A percentile compares a stretch with the other conserved stretches of the same genome.
Conservation (phyloP, 2,888 invertebrate species). For the Cataglyphis cursor region DNA sequence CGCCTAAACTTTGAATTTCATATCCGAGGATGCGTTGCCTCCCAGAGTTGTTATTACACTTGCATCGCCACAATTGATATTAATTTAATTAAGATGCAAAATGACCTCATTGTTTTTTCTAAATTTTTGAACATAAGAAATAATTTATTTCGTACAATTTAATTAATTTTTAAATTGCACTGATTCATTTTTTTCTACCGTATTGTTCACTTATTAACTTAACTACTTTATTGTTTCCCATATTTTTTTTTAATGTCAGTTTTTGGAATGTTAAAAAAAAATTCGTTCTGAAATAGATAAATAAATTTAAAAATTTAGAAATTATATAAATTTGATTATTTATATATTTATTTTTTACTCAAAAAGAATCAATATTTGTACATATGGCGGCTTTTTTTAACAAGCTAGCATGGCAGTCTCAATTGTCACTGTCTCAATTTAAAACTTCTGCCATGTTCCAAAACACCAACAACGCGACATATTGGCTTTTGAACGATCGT, state of each 20-base stretch:
- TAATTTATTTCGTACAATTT: not conserved
- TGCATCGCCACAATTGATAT: not conserved
- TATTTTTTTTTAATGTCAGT: not conserved
- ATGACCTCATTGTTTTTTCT: not conserved
- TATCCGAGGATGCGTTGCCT: not conserved
- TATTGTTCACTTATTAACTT: not conserved
- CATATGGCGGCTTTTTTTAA: not conserved
- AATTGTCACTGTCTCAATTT: not conserved
- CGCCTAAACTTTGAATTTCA: not conserved
- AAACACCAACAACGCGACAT: slow-evolving; percentile 14
- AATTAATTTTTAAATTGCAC: not conserved
- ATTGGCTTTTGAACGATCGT: slow-evolving; percentile 23
- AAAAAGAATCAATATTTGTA: not conserved
- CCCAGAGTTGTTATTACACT: not conserved
- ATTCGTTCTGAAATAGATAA: not conserved
- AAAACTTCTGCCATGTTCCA: not conserved
- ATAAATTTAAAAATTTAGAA: not conserved
- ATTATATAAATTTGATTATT: not conserved
- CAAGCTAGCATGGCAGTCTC: not conserved
- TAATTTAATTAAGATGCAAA: not conserved
- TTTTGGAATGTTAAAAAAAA: not conserved
- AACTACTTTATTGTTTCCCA: not conserved
- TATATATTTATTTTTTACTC: not conserved
- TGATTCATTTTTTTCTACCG: not conserved
- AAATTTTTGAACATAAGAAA: not conserved